These are phyloP conservation scores for Bursaphelenchus okinawaensis DNA, from an alignment of 2,888 invertebrate species.

Conservation along the genomic window DNA sequence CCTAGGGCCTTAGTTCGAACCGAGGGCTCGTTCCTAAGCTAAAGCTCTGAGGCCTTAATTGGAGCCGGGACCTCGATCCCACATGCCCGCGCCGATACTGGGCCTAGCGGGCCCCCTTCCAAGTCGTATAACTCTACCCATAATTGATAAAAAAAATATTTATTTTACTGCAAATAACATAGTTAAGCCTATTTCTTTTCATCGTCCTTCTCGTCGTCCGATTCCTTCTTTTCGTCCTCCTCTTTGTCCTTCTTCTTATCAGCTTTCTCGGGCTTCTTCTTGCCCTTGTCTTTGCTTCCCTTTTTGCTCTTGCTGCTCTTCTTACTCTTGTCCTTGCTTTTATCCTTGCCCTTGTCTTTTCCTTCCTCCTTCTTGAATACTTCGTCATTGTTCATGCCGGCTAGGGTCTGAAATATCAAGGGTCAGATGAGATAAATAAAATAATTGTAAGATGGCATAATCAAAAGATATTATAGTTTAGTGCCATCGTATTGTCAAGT, in stretches of 20 bases:
- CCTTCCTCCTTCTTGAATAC: conserved; percentile 17
- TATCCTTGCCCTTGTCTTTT: not conserved
- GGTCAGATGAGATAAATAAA: not conserved
- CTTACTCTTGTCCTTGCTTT: not conserved
- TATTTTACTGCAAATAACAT: not conserved
- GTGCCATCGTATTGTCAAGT: not conserved
- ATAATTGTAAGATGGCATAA: no score
- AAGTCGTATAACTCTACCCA: no score
- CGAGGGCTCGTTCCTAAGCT: no score
- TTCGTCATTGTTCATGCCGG: conserved; percentile 23
- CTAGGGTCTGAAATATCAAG: conserved; percentile 23
- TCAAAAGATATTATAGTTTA: no score
- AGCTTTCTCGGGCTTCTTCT: not conserved
- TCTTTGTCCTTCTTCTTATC: not conserved
- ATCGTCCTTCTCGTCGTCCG: not conserved
- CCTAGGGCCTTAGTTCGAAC: no score
- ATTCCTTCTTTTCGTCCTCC: not conserved
- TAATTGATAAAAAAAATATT: no score
- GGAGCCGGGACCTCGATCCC: no score
- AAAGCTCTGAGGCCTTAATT: no score
- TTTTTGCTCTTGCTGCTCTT: not conserved
- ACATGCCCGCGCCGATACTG: no score
- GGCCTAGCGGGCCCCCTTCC: no score
- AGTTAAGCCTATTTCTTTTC: not conserved
- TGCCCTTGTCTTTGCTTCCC: not conserved